These are phyloP conservation scores for Mesorhabditis sp. DNA, from an alignment of 2,888 invertebrate species.

Conservation along the genomic window DNA sequence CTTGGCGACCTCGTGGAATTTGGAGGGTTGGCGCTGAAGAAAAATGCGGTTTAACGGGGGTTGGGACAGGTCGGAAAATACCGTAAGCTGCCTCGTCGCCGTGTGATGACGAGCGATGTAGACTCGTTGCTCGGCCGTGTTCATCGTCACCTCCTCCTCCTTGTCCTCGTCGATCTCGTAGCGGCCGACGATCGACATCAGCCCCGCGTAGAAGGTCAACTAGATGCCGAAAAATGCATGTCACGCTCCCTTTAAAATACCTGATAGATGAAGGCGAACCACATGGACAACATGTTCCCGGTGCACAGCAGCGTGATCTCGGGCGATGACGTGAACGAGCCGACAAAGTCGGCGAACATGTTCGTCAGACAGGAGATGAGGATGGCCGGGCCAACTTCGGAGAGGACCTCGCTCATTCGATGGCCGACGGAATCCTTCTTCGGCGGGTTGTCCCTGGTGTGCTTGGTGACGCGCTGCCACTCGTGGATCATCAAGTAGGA, in stretches of 20 bases:
- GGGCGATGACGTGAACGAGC: conserved; percentile 49
- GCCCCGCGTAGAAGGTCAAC: conserved; percentile 51
- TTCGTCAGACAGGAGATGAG: conserved; percentile 53
- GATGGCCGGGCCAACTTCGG: conserved; percentile 53
- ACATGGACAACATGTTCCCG: conserved; percentile 48
- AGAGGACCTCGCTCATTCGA: conserved; percentile 40
- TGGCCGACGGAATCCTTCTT: conserved; percentile 34
- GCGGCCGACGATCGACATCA: conserved; percentile 47
- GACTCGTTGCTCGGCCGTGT: conserved; percentile 16
- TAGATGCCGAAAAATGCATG: conserved; percentile 14
- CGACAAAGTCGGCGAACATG: conserved; percentile 51
- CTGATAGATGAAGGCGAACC: conserved; percentile 48
- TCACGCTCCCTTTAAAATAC: conserved; percentile 9
- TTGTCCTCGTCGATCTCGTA: conserved; percentile 43
- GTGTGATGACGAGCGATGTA: conserved; percentile 10
- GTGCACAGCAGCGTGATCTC: conserved; percentile 51
- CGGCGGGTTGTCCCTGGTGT: conserved; percentile 25
- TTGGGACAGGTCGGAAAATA: conserved; percentile 10
- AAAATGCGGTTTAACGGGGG: neutral
- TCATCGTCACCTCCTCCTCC: conserved; percentile 24
- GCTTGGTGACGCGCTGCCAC: conserved; percentile 45
- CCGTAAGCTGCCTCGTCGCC: conserved; percentile 10
- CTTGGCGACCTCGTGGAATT: conserved; percentile 55
- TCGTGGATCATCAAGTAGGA: conserved; percentile 56
- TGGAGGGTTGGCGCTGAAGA: conserved; percentile 49